Conservation (phyloP, 2,113 vertebrate species). For the Phaetusa simplex region DNA sequence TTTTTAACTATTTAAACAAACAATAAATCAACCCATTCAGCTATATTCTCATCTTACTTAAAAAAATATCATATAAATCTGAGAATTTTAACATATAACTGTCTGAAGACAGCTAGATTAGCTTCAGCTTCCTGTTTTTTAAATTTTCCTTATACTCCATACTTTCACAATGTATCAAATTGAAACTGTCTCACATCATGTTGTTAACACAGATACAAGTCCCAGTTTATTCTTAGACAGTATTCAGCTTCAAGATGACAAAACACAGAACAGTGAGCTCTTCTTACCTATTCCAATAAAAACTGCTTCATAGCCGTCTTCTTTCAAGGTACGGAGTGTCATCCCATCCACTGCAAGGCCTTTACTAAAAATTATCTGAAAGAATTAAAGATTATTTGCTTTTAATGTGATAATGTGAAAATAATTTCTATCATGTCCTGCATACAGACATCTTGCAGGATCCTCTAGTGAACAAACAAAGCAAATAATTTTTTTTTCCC, state of each 20-base stretch:
- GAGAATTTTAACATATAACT: background rate
- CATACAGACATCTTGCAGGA: background rate
- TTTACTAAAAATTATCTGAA: conserved; percentile 83
- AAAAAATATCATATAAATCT: background rate
- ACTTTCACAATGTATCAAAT: background rate
- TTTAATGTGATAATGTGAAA: background rate
- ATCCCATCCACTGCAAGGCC: conserved; percentile 81
- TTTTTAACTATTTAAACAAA: conserved; percentile 18
- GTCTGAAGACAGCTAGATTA: background rate
- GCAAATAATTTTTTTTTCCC: background rate
- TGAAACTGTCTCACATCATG: background rate
- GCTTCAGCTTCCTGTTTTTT: background rate
- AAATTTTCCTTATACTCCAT: background rate
- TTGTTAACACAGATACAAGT: background rate
- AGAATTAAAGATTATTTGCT: conserved; percentile 26
- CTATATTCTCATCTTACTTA: background rate
- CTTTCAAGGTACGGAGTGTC: conserved; percentile 81
- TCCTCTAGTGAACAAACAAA: background rate
- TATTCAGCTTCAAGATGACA: background rate
- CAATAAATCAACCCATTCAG: background rate
- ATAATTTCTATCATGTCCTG: background rate
- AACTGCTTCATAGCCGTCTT: conserved; percentile 81
- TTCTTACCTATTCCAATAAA: conserved; percentile 92
- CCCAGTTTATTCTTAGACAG: background rate
- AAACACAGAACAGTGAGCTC: background rate